Base-by-base conservation (phyloP, 2,113 vertebrate species). In the Telmatochromis brichardi region DNA sequence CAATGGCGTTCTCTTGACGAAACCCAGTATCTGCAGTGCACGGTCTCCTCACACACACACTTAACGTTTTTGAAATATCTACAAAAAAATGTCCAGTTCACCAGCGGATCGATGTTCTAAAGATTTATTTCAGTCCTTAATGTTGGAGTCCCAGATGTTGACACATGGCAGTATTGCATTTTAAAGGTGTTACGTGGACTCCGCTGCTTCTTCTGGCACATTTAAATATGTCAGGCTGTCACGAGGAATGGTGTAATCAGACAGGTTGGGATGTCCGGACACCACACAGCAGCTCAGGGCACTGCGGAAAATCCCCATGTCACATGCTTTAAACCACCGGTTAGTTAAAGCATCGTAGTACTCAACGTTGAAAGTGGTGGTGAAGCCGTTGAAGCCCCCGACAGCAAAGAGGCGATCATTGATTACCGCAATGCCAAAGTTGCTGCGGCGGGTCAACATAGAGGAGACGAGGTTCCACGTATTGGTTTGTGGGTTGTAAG, bases 211-310 rank as follows among this genome's bases (percentile, higher is more conserved):
- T 0, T 82, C 0, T 6, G 86, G 73, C 2, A 80, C 7, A 6
- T 76, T 1, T 4, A 55, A 3, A n/a, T 0, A 0, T 1, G n/a
- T 31, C 85, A 86, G n/a, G 0, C 1, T 3, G 3, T 90, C 19
- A 26, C 51, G 51, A 4, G 84, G 33, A 4, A 54, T 2, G 1
- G 26, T 6, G 3, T 87, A 93, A 0, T 81, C 50, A 0, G n/a
- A 9, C 15, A 93, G n/a, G 1, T 98, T 97, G 53, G 96, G 88
- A 7, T 98, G 91, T 3, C 96, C 96, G 0, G 95, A 95, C n/a
- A 98, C 96, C 78, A 97, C 96, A 1, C 97, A 98, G 96, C 98
- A 99, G 95, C 97, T 95, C 84, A 98, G 90, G 1, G 97, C 97
- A 0, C 97, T 97, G 51, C 97, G 97, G 92, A 90, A 93, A 12